Percentiles rank a stretch among this genome's conserved stretches.
These are phyloP conservation scores for Lichenostomus cassidix DNA, from an alignment of 2,113 vertebrate species.

Conservation along the genomic window DNA sequence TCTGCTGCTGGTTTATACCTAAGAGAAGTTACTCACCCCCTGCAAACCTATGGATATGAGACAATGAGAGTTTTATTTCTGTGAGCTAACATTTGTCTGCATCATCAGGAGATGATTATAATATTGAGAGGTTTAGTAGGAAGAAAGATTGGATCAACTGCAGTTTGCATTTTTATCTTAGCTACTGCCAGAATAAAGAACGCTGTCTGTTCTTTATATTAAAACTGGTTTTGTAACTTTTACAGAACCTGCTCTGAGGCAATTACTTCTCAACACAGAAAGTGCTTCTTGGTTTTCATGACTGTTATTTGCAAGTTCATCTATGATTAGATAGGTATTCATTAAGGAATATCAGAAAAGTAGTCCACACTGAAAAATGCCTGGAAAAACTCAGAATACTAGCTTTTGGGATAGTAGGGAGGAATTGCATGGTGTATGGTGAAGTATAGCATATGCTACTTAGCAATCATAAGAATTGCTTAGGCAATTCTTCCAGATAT, in stretches of 20 bases:
- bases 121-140: neutral
- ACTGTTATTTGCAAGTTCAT: neutral
- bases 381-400: neutral
- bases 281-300: neutral
- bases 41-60: neutral
- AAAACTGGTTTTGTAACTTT: neutral
- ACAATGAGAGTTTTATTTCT: neutral
- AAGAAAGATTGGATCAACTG: neutral
- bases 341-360: neutral
- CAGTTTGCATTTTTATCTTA: neutral
- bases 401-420: neutral
- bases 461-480: neutral
- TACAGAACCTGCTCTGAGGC: neutral
- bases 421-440: neutral
- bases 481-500: neutral
- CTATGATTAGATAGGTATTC: neutral
- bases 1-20: neutral
- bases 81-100: neutral
- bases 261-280: neutral
- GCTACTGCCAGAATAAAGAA: neutral
- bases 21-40: neutral
- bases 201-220: neutral
- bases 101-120: neutral
- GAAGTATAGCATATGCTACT: neutral
- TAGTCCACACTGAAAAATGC: neutral